Base-by-base conservation (phyloP, 2,113 vertebrate genomes). In the Synchiropus splendidus region DNA sequence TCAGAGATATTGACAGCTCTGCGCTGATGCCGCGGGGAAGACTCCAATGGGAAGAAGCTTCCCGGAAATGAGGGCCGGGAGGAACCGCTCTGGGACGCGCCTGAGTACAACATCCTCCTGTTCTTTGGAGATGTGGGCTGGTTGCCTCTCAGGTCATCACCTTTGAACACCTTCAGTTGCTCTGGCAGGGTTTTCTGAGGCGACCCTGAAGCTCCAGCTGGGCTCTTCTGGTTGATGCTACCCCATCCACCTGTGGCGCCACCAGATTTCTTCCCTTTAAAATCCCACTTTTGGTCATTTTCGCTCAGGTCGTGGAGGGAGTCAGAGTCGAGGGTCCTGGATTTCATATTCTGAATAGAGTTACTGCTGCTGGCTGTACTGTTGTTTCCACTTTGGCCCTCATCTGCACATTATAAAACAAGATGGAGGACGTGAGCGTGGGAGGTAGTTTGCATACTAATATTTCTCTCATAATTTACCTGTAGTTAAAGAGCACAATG, bases 1-100 rank as follows among this genome's bases (percentile, higher is more conserved):
- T 98, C 94, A 0, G 94, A 98, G 71, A 98, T 98, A 77, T 96
- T 97, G 61, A 98, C 77, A 8, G 90, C 94, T 61, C 94, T 91
- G 35, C 91, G 86, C 44, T 93, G 92, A 67, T 95, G 92, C 15
- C 89, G 83, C 0, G 94, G 90, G 0, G 94, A 97, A 1, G 92
- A 90, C 67, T 97, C 94, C 65, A 91, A 62, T 1, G 92, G 92
- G 62, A 97, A 97, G 36, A 97, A 86, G 64, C 85, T 89, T 59
- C 90, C 88, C 6, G 88, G 83, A 32, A 87, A 87, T 5, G 86
- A 83, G 6, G 86, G 85, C 14, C 82, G 72, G 0, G 92, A 87
- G 2, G 89, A 90, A 63, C 82, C 67, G 1, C 78, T 77, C 36
- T 79, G 70, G 42, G 91, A 81, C 12, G 54, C 85, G 0, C 89